A percentile compares a stretch with the other conserved stretches of the same genome.
phyloP scores from a whole-genome alignment of 2,797 vertebrate genomes.

The Acrossocheilus fasciatus region DNA sequence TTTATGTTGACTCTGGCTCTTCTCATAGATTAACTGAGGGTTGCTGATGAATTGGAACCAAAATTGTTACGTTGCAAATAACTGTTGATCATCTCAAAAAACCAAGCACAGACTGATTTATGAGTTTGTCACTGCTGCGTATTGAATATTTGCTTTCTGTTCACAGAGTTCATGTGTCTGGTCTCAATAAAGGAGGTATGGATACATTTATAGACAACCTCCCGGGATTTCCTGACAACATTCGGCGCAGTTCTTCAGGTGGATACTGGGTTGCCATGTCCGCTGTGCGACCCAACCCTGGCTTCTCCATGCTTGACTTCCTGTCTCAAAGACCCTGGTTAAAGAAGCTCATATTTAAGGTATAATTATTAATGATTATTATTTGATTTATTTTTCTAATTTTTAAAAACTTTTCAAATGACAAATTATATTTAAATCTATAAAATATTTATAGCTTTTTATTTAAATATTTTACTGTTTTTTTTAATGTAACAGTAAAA shows the following conservation, averaged over 20 bases:
- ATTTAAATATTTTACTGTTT: neutral
- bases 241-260: constrained; percentile 90
- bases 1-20: neutral
- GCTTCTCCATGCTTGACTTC: constrained; percentile 96
- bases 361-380: constrained; percentile 56
- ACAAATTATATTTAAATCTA: neutral
- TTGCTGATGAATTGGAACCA: neutral
- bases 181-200: constrained; percentile 94
- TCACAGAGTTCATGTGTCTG: constrained; percentile 88
- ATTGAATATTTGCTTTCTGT: neutral
- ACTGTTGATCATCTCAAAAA: neutral
- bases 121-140: neutral
- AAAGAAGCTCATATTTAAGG: constrained; percentile 96
- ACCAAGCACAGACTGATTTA: neutral
- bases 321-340: constrained; percentile 92
- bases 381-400: neutral
- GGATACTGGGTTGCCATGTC: constrained; percentile 96
- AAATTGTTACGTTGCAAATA: neutral
- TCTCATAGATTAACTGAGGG: neutral
- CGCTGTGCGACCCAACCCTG: constrained; percentile 86
- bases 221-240: constrained; percentile 95
- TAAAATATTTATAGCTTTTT: neutral
- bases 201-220: constrained; percentile 95
- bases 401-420: neutral
- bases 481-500: neutral